Base-by-base conservation (phyloP, 92 coral and sea anemone genomes). In the Galaxea fascicularis region DNA sequence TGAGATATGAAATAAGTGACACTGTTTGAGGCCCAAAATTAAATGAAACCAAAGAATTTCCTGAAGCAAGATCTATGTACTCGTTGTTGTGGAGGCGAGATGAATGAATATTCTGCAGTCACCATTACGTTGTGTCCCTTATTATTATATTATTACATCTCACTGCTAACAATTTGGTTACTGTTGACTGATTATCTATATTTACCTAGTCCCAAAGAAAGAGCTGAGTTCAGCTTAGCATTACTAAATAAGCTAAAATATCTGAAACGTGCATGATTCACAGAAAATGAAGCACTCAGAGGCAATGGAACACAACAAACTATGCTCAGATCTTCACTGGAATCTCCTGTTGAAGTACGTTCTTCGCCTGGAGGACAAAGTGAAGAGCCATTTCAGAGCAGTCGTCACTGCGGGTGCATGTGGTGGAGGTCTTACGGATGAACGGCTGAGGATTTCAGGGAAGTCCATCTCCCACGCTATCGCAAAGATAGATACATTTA, bases 211-310 rank as follows among this genome's bases (percentile, higher is more conserved):
- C 3, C 7, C 13, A 49, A 49, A 15, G 0, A 49, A 49, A 35
- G 41, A 35, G 41, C 41, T 6, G 41, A 35, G 41, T 35, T 2
- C 41, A 35, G 6, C 41, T 35, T 35, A n/a, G n/a, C n/a, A n/a
- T n/a, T n/a, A n/a, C 63, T 17, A 4, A 57, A 57, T 57, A 57
- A 3, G 22, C 21, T 57, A 49, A 49, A 10, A 2, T 15, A 31
- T 26, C 26, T 62, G 14, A 21, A 9, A 17, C 26, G 35, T n/a
- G n/a, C n/a, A n/a, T n/a, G 0, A 28, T 51, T 46, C n/a, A 21
- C 73, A 83, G 87, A 64, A 73, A 65, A 74, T 83, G 87, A 83
- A 64, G 82, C 74, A 29, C 13, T 60, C 73, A 0, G 87, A 83
- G 65, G 87, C 82, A 28, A 83, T 46, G 24, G 46, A 60, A 60